These are phyloP conservation scores for Timandra comae DNA, from an alignment of 2,888 invertebrate genomes.

Conservation along the genomic window DNA sequence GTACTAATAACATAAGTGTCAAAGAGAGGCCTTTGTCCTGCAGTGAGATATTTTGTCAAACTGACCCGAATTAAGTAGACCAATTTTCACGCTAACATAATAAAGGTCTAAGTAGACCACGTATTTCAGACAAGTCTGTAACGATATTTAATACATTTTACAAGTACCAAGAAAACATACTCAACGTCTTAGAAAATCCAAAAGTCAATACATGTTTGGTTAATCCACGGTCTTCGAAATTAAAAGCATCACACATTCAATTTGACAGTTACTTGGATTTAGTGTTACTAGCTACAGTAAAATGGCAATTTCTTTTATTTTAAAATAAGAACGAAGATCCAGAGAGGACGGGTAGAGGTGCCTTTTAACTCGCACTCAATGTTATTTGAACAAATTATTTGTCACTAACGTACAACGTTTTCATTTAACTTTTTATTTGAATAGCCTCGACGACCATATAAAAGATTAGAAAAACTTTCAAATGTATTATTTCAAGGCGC, in stretches of 20 bases:
- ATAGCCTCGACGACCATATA: slow-evolving; percentile 4
- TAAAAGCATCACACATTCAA: slow-evolving; percentile 11
- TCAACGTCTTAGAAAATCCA: no score
- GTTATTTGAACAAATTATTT: slow-evolving; percentile 25
- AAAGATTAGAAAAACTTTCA: slow-evolving; percentile 3
- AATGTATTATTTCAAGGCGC: no score
- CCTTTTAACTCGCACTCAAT: slow-evolving; percentile 22
- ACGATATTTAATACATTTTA: no score
- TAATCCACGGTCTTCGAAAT: slow-evolving; percentile 10
- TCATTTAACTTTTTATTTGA: slow-evolving; percentile 21
- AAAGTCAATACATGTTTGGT: slow-evolving; percentile 15
- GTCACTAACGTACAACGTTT: slow-evolving; percentile 8
- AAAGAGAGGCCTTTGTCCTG: no score
- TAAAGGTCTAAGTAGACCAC: no score
- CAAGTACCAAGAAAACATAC: no score
- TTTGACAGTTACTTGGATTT: slow-evolving; percentile 1
- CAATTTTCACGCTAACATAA: no score
- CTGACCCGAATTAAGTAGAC: no score
- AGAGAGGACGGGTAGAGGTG: slow-evolving; percentile 22
- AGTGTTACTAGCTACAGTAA: slow-evolving; percentile 5
- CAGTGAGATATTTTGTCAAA: no score
- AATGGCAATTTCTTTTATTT: slow-evolving; percentile 12
- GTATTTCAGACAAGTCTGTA: no score
- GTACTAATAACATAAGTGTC: no score
- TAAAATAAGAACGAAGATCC: no score